A percentile compares a stretch with the other conserved stretches of the same genome.
Evolutionary conservation across 1,140 invertebrate species (phyloP).

Genomic region (Drosophila tristis): DNA sequence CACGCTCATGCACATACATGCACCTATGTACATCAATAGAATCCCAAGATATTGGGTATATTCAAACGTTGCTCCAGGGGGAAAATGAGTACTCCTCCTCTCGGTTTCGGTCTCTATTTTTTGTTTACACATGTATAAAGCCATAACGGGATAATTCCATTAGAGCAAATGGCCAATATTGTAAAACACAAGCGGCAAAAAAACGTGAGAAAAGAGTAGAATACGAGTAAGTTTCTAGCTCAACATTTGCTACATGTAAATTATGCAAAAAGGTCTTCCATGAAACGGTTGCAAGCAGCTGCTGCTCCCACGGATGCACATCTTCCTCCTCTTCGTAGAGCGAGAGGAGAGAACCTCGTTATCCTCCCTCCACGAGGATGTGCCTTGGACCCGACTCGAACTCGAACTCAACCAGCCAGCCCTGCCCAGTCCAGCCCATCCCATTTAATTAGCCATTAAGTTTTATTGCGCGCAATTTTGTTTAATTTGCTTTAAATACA

Average conservation of each 20-base stretch:
- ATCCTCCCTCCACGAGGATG: conserved; percentile 33
- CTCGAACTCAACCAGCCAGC: conserved; percentile 46
- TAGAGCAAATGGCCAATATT: conserved; percentile 66
- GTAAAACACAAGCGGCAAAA: conserved; percentile 52
- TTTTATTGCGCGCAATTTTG: conserved; percentile 81
- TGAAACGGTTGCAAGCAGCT: conserved; percentile 69
- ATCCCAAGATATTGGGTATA: no score
- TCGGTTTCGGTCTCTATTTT: not conserved
- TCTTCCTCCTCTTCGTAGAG: conserved; percentile 6
- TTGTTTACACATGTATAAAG: conserved; percentile 32
- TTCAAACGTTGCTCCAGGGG: no score
- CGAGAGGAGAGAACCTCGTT: conserved; percentile 3
- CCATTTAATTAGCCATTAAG: conserved; percentile 82
- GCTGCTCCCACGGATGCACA: conserved; percentile 43
- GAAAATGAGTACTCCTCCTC: no score
- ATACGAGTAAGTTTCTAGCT: conserved; percentile 24
- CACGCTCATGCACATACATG: no score
- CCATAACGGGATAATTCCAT: conserved; percentile 76
- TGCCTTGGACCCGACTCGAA: conserved; percentile 19
- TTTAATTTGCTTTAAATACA: conserved; percentile 83
- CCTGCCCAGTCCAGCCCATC: conserved; percentile 66
- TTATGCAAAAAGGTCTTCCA: conserved; percentile 75
- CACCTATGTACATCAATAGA: no score
- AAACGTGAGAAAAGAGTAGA: not conserved
- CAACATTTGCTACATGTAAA: conserved; percentile 72